These are phyloP conservation scores for Sebastes taczanowskii DNA, from an alignment of 2,797 vertebrate species.

Conservation along the genomic window DNA sequence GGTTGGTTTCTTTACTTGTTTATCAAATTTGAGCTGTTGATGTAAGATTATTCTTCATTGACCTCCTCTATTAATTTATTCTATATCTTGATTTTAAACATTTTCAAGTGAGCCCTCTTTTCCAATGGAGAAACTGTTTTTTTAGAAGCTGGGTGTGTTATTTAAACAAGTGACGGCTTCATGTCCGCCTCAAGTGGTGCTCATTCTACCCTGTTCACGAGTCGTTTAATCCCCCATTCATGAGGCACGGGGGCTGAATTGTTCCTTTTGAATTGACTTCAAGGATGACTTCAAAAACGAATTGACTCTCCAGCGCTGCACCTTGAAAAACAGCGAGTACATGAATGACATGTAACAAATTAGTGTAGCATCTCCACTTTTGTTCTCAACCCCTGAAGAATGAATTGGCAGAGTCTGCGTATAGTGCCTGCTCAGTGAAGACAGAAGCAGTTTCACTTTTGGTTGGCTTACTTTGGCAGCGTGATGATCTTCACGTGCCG, in stretches of 20 bases:
- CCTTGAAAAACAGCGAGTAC: neutral
- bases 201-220: neutral
- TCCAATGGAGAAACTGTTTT: neutral
- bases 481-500: neutral
- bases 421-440: neutral
- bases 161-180: slow-evolving; percentile 4
- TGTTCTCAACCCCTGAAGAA: neutral
- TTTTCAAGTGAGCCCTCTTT: neutral
- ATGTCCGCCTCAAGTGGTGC: neutral
- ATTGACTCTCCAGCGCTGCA: neutral
- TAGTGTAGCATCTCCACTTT: neutral
- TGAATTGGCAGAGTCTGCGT: neutral
- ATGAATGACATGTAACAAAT: neutral
- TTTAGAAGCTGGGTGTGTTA: neutral
- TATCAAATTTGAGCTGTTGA: too few relatives aligned
- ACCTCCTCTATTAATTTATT: too few relatives aligned
- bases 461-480: neutral
- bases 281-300: slow-evolving; percentile 13
- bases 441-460: neutral
- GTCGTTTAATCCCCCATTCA: slow-evolving; percentile 1
- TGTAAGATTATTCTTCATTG: fast-evolving
- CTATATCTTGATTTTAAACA: too few relatives aligned
- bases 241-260: neutral
- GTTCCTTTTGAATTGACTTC: neutral
- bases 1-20: too few relatives aligned